Percentiles rank a stretch among this genome's conserved stretches.
phyloP scores from a whole-genome alignment of 2,888 invertebrate genomes.

The Saturnia japonica region DNA sequence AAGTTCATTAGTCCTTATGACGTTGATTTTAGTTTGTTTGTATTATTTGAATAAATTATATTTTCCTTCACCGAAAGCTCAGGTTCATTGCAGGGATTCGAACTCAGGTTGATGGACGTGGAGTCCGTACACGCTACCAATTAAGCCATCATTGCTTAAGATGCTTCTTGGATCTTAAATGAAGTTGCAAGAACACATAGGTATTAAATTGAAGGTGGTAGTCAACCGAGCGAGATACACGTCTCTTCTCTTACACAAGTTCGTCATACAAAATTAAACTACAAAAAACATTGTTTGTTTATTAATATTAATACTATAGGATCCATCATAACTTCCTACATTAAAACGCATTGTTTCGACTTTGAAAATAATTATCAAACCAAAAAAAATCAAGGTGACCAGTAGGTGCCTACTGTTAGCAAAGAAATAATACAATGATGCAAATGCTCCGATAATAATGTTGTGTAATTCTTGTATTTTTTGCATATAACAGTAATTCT shows the following conservation, averaged over 20 bases:
- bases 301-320: conserved; percentile 7
- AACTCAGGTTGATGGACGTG: no score
- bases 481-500: neutral
- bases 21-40: neutral
- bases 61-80: no score
- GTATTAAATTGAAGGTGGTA: neutral
- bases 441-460: neutral
- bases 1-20: neutral
- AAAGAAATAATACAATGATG: neutral
- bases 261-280: neutral
- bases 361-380: neutral
- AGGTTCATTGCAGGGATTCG: no score
- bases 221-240: neutral
- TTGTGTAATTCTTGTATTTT: neutral
- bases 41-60: neutral
- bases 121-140: no score
- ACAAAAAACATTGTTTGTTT: neutral
- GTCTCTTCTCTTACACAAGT: conserved; percentile 1
- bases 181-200: neutral
- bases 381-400: conserved; percentile 9
- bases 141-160: no score
- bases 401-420: neutral
- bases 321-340: conserved; percentile 11
- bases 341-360: conserved; percentile 8
- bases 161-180: neutral